phyloP scores from a whole-genome alignment of 2,113 vertebrate genomes.

The Numenius arquata region DNA sequence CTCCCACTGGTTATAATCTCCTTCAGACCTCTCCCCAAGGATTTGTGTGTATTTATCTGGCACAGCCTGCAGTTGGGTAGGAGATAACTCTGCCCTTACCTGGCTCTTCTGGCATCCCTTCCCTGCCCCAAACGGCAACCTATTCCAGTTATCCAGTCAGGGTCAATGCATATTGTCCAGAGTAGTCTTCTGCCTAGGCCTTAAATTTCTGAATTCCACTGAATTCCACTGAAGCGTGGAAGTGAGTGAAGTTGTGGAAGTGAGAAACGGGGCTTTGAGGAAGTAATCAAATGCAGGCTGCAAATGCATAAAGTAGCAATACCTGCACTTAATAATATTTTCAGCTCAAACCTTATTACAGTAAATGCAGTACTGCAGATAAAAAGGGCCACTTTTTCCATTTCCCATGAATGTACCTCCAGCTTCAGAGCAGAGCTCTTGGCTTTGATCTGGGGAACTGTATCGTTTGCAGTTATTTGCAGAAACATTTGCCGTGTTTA shows the following conservation, averaged over 20 bases:
- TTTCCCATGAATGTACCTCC: neutral
- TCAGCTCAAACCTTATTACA: neutral
- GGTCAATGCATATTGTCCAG: neutral
- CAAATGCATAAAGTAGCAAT: neutral
- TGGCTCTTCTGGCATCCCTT: neutral
- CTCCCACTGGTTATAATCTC: neutral
- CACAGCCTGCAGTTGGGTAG: neutral
- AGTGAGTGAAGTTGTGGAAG: too few species aligned
- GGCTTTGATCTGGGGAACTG: neutral
- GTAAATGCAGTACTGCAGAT: neutral
- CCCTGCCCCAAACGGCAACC: neutral
- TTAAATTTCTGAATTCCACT: neutral
- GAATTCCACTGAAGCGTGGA: too few species aligned
- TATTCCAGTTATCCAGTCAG: neutral
- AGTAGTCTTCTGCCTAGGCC: neutral
- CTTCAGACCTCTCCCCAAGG: neutral
- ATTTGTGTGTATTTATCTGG: neutral
- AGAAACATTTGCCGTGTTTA: constrained; percentile 8
- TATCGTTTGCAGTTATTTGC: neutral
- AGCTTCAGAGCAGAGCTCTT: neutral
- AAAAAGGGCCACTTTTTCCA: neutral
- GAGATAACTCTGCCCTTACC: neutral
- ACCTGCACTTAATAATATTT: neutral
- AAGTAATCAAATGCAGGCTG: neutral
- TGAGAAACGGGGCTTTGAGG: neutral